Conservation (phyloP, 2,888 invertebrate species). For the Sphinx pinastri region DNA sequence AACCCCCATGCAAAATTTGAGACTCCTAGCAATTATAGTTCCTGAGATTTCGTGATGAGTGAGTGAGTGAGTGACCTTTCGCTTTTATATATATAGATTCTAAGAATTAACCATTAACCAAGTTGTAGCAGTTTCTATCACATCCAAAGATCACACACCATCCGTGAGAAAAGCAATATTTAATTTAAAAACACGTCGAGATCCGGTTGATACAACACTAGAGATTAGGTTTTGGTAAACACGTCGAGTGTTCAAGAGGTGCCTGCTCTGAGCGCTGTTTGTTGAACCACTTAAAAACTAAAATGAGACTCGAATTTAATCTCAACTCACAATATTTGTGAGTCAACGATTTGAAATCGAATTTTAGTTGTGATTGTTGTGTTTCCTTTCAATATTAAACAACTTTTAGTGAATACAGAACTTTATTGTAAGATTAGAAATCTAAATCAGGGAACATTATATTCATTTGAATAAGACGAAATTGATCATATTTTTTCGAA, state of each 20-base stretch:
- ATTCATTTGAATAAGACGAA: no score
- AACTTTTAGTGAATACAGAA: not conserved
- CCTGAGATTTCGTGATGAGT: no score
- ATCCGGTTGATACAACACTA: constrained; percentile 11
- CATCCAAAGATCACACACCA: not conserved
- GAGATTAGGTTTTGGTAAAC: constrained; percentile 73
- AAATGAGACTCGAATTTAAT: not conserved
- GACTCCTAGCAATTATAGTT: no score
- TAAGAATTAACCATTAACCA: no score
- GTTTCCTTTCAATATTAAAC: not conserved
- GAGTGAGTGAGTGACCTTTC: no score
- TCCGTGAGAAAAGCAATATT: constrained; percentile 23
- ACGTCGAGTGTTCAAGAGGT: constrained; percentile 67
- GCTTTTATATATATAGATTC: no score
- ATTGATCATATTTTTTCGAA: no score
- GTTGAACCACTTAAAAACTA: constrained; percentile 4
- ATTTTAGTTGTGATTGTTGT: not conserved
- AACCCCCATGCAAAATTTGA: no score
- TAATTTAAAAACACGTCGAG: constrained; percentile 8
- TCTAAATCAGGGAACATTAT: no score
- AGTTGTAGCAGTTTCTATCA: no score
- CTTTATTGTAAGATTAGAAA: no score
- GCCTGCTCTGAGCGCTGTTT: constrained; percentile 33
- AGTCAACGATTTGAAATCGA: not conserved
- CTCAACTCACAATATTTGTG: constrained; percentile 12